Percentiles rank a stretch among this genome's conserved stretches.
phyloP scores from a whole-genome alignment of 2,113 vertebrate genomes.

The Meles meles region DNA sequence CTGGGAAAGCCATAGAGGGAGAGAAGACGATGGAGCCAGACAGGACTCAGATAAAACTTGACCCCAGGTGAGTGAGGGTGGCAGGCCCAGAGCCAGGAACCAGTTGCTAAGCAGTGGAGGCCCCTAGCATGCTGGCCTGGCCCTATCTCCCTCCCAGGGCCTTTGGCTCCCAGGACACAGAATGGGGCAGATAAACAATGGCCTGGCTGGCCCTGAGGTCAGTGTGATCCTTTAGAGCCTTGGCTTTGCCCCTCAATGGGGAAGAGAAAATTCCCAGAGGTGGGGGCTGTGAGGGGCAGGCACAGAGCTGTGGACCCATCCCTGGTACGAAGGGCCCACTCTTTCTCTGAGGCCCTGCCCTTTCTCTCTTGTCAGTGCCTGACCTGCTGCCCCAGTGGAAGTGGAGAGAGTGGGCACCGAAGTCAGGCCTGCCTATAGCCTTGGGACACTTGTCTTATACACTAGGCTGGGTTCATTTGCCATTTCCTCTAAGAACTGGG shows the following conservation, averaged over 20 bases:
- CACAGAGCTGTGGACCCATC: not conserved
- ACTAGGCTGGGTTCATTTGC: not conserved
- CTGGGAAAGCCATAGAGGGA: not conserved
- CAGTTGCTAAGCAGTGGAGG: not conserved
- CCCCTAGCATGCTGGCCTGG: not conserved
- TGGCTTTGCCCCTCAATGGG: not conserved
- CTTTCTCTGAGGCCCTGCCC: not conserved
- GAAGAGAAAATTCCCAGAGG: not conserved
- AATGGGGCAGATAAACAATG: not conserved
- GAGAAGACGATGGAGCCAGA: slow-evolving; percentile 52
- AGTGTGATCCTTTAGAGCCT: not conserved
- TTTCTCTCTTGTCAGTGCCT: not conserved
- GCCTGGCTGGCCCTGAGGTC: not conserved
- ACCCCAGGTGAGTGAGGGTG: slow-evolving; percentile 63
- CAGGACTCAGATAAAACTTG: slow-evolving; percentile 54
- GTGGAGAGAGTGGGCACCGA: not conserved
- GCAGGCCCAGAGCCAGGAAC: not conserved
- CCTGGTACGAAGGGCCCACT: not conserved
- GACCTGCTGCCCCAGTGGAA: not conserved
- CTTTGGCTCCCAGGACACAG: not conserved
- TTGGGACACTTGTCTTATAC: not conserved
- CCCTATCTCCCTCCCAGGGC: not conserved
- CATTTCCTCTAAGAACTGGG: not conserved
- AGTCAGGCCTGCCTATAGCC: not conserved
- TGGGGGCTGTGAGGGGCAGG: not conserved